Conservation (phyloP, 2,888 invertebrate genomes). For the Apamea anceps region DNA sequence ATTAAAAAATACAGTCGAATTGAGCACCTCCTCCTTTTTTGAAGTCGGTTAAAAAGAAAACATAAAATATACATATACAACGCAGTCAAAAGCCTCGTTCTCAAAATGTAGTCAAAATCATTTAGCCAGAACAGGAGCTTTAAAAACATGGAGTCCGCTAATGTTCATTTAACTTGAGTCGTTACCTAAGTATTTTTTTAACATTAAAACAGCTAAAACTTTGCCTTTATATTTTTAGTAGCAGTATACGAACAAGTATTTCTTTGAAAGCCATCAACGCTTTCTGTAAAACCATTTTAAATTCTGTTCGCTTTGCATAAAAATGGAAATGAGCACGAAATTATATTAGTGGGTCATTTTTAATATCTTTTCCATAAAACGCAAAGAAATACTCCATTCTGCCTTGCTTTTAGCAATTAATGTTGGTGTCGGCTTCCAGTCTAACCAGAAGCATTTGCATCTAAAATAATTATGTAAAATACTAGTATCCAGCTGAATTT, state of each 20-base stretch:
- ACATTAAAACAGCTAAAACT: conserved; percentile 6
- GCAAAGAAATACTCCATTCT: background rate
- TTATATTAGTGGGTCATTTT: conserved; percentile 30
- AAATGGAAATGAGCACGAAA: conserved; percentile 51
- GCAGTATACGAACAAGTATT: conserved; percentile 18
- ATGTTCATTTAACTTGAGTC: conserved; percentile 13
- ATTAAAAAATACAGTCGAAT: no score
- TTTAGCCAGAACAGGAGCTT: background rate
- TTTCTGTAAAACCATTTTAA: conserved; percentile 34
- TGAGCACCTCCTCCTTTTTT: no score
- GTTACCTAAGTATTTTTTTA: conserved; percentile 20
- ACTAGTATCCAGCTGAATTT: background rate
- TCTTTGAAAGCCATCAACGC: conserved; percentile 38
- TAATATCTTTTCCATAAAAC: conserved; percentile 30
- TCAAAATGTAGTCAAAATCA: background rate
- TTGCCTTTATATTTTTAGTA: conserved; percentile 16
- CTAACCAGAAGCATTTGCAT: background rate
- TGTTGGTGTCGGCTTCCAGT: background rate
- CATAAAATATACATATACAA: no score
- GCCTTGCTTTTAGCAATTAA: background rate
- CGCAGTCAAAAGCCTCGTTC: background rate
- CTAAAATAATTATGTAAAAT: no score
- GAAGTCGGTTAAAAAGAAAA: no score
- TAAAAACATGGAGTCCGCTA: background rate
- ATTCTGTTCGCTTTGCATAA: conserved; percentile 52